These are phyloP conservation scores for Zhengitettix transpicula DNA, from an alignment of 2,888 invertebrate species.

Conservation along the genomic window DNA sequence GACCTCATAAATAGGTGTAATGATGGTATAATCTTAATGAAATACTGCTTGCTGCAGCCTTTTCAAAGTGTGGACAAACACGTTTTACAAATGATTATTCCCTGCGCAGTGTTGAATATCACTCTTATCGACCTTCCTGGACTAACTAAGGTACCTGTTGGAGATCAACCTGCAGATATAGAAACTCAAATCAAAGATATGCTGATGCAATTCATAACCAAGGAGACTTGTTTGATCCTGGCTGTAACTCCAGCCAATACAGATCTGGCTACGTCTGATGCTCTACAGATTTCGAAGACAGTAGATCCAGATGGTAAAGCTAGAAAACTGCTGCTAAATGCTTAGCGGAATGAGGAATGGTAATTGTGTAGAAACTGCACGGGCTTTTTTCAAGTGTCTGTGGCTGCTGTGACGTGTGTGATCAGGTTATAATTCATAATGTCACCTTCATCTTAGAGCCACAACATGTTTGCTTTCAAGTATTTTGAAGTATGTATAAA, in stretches of 20 bases:
- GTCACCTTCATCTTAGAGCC: too few relatives aligned
- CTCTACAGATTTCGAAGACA: conserved; percentile 93
- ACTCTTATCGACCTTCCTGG: conserved; percentile 91
- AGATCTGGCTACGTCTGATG: conserved; percentile 97
- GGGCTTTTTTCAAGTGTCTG: too few relatives aligned
- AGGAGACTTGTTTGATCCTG: conserved; percentile 87
- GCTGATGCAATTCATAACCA: conserved; percentile 86
- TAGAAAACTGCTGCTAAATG: background rate
- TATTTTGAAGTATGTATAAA: too few relatives aligned
- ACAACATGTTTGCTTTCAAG: too few relatives aligned
- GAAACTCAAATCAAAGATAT: conserved; percentile 84
- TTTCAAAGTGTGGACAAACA: too few relatives aligned
- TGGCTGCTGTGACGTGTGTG: too few relatives aligned
- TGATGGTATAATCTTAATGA: too few relatives aligned
- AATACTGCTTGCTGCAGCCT: too few relatives aligned
- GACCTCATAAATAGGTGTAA: too few relatives aligned
- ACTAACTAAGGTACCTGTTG: conserved; percentile 91
- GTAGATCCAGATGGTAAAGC: conserved; percentile 77
- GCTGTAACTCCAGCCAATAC: conserved; percentile 96
- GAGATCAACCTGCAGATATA: conserved; percentile 91
- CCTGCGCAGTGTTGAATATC: conserved; percentile 57
- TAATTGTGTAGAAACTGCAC: background rate
- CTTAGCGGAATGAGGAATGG: background rate
- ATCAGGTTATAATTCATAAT: too few relatives aligned
- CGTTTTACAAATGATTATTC: background rate